These are phyloP conservation scores for Lycodopsis pacificus DNA, from an alignment of 2,797 vertebrate genomes.

Conservation along the genomic window DNA sequence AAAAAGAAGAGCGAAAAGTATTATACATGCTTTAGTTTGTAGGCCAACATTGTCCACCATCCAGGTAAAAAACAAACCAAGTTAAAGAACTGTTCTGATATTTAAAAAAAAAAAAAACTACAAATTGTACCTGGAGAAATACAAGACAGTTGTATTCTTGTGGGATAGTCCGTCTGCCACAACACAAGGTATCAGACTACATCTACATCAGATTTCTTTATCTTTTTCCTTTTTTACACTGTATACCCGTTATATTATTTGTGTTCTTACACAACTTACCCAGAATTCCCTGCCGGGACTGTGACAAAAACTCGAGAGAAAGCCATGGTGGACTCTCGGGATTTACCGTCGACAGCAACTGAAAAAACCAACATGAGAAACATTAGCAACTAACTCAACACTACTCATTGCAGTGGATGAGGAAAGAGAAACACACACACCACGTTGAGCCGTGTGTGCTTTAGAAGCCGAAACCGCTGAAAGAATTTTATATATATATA, in stretches of 20 bases:
- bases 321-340: constrained; percentile 86
- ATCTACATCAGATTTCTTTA: not conserved
- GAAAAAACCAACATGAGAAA: constrained; percentile 37
- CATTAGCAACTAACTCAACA: constrained; percentile 3
- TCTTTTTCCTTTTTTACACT: not conserved
- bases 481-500: too few species aligned
- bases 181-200: not conserved
- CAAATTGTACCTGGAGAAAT: not conserved
- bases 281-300: constrained; percentile 88
- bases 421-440: not conserved
- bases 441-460: too few species aligned
- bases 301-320: constrained; percentile 93
- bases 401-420: not conserved
- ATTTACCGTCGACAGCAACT: constrained; percentile 88
- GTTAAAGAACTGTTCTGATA: not conserved
- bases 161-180: not conserved
- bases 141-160: not conserved
- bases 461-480: too few species aligned
- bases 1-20: not conserved
- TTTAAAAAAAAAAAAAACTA: not conserved
- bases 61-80: not conserved
- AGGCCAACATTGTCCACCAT: not conserved
- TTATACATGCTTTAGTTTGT: not conserved
- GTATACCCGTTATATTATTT: not conserved
- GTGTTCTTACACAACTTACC: constrained; percentile 83